These are phyloP conservation scores for Oscheius sp. DNA, from an alignment of 2,888 invertebrate species.

Conservation along the genomic window DNA sequence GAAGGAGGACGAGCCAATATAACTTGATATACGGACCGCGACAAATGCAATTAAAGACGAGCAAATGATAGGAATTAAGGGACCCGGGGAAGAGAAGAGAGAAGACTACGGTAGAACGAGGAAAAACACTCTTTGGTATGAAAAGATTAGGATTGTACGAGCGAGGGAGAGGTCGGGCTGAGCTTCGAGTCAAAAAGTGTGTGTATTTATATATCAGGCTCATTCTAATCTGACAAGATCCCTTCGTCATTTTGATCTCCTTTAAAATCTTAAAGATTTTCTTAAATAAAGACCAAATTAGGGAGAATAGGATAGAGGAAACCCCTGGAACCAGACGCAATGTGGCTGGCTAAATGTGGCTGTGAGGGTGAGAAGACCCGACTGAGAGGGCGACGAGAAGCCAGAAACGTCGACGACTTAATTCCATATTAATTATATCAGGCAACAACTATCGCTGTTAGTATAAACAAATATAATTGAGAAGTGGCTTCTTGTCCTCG, in stretches of 20 bases:
- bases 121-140: background rate
- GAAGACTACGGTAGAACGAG: slow-evolving; percentile 19
- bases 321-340: background rate
- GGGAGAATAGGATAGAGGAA: no score
- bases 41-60: slow-evolving; percentile 34
- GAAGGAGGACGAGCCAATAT: slow-evolving; percentile 33
- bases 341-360: background rate
- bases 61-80: slow-evolving; percentile 31
- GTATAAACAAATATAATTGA: slow-evolving; percentile 12
- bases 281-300: no score
- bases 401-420: slow-evolving; percentile 4
- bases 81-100: background rate
- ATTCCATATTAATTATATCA: slow-evolving; percentile 21
- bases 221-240: slow-evolving; percentile 1
- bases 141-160: background rate
- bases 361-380: slow-evolving; percentile 21
- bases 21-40: slow-evolving; percentile 31
- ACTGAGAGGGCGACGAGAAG: slow-evolving; percentile 15
- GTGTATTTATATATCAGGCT: background rate
- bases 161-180: background rate
- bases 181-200: background rate
- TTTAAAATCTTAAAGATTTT: no score
- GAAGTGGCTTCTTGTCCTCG: background rate
- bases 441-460: slow-evolving; percentile 27
- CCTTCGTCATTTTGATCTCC: background rate